These are phyloP conservation scores for Erebia aethiops DNA, from an alignment of 2,888 invertebrate genomes.

Conservation along the genomic window DNA sequence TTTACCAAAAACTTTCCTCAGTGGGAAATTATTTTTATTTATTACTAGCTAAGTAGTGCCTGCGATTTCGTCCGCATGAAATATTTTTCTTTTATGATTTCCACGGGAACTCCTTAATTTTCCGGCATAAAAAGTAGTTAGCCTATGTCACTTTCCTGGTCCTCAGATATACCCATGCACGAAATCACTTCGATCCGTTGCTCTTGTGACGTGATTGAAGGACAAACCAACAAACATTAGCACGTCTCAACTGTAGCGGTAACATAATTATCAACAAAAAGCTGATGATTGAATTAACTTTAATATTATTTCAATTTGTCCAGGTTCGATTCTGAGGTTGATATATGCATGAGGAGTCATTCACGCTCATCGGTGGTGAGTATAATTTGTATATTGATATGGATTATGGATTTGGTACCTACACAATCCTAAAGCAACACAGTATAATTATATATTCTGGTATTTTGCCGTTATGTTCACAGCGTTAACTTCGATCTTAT, in stretches of 20 bases:
- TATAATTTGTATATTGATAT: not conserved
- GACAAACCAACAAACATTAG: no score
- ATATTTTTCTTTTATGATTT: no score
- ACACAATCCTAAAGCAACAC: not conserved
- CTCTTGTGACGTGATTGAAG: no score
- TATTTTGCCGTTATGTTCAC: not conserved
- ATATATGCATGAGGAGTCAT: slow-evolving; percentile 17
- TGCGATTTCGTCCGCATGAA: not conserved
- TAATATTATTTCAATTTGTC: not conserved
- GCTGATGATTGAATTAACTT: not conserved
- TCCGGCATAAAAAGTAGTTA: no score
- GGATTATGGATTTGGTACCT: not conserved
- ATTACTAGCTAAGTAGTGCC: not conserved
- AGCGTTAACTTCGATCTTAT: not conserved
- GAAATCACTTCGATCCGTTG: no score
- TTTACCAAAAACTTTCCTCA: not conserved
- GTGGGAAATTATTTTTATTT: not conserved
- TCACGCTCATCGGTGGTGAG: slow-evolving; percentile 27
- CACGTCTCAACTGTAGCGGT: no score
- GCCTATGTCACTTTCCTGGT: no score
- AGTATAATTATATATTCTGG: not conserved
- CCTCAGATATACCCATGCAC: no score
- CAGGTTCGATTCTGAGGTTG: slow-evolving; percentile 7
- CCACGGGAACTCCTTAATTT: no score
- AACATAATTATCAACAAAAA: no score